Conservation (phyloP, 2,888 invertebrate genomes). For the Ramazzottius varieornatus region DNA sequence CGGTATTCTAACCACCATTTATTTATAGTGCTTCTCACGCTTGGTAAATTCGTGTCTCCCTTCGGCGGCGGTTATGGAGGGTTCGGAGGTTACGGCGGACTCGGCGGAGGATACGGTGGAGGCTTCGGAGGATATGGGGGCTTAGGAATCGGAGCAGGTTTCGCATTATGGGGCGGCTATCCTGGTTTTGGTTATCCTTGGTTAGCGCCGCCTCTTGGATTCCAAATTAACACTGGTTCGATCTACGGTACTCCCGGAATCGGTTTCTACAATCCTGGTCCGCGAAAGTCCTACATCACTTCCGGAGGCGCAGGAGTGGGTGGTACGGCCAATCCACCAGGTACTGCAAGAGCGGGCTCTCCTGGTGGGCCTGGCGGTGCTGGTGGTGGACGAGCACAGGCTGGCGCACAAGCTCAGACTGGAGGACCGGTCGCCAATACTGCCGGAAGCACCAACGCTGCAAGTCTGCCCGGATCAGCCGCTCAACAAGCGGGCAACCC, state of each 20-base stretch:
- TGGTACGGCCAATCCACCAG: neutral
- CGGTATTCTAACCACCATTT: too few relatives aligned
- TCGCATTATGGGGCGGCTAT: neutral
- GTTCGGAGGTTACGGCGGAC: neutral
- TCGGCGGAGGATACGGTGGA: neutral
- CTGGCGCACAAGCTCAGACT: neutral
- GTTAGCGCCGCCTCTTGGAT: neutral
- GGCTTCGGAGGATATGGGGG: neutral
- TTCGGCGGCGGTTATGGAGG: neutral
- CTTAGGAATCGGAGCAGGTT: neutral
- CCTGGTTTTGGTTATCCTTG: neutral
- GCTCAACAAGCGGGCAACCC: too few relatives aligned
- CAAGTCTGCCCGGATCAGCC: neutral
- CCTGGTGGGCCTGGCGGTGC: neutral
- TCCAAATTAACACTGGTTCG: neutral
- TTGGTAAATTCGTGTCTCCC: too few relatives aligned
- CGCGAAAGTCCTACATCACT: neutral
- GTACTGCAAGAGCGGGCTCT: neutral
- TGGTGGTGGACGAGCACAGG: neutral
- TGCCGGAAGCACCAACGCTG: neutral
- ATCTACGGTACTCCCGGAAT: constrained; percentile 1
- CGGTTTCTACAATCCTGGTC: constrained; percentile 2
- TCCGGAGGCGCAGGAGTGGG: neutral
- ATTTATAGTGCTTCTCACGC: too few relatives aligned
- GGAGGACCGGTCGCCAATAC: neutral